phyloP scores from a whole-genome alignment of 1,140 invertebrate species.

The Tetragnatha versicolor region DNA sequence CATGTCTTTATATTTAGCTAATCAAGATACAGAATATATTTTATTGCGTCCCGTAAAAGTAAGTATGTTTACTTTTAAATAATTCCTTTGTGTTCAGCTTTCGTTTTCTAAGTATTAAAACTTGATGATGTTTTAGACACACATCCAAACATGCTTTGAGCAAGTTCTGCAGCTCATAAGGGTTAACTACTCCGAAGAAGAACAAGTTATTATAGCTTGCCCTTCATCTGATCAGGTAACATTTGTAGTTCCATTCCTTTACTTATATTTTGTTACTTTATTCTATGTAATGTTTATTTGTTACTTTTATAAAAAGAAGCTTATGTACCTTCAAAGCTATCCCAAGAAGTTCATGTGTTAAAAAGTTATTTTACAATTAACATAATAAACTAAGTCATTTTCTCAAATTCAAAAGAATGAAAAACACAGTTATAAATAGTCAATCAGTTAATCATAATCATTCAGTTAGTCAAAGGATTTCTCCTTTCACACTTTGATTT shows the following conservation, averaged over 20 bases:
- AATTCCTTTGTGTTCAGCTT: not conserved
- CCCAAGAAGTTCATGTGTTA: no score
- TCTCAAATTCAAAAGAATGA: no score
- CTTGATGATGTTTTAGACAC: constrained; percentile 72
- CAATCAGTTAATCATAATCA: no score
- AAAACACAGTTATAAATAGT: no score
- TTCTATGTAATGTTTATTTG: not conserved
- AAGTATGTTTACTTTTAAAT: constrained; percentile 58
- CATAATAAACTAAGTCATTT: no score
- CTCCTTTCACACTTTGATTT: no score
- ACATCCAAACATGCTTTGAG: constrained; percentile 84
- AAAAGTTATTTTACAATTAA: no score
- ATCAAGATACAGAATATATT: constrained; percentile 95
- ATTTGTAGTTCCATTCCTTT: not conserved
- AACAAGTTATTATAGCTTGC: constrained; percentile 82
- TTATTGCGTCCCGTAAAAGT: constrained; percentile 91
- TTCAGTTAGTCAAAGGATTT: no score
- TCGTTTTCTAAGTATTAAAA: not conserved
- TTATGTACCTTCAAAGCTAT: not conserved
- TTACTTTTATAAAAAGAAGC: not conserved
- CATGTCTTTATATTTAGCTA: constrained; percentile 95
- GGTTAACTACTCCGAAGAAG: constrained; percentile 79
- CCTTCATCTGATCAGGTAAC: constrained; percentile 88
- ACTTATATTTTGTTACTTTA: not conserved
- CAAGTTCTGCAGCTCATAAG: constrained; percentile 79